Conservation (phyloP, 2,797 vertebrate genomes). For the Vipera latastei region DNA sequence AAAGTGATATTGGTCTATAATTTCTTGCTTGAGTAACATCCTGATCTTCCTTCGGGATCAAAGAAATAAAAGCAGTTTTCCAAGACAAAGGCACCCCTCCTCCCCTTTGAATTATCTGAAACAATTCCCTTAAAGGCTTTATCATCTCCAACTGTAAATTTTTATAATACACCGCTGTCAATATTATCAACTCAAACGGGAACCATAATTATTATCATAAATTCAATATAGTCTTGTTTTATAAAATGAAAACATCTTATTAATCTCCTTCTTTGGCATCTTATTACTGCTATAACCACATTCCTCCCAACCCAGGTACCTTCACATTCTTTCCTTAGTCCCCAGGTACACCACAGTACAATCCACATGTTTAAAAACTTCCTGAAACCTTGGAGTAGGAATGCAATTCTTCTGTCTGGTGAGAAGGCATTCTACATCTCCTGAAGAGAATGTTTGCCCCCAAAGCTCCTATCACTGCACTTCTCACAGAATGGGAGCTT, state of each 20-base stretch:
- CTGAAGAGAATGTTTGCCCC: not conserved
- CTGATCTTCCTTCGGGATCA: too few relatives aligned
- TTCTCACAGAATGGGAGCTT: not conserved
- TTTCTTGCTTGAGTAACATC: too few relatives aligned
- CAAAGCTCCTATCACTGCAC: not conserved
- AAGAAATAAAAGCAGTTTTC: too few relatives aligned
- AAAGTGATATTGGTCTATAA: too few relatives aligned
- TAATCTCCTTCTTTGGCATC: not conserved
- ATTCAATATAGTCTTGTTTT: not conserved
- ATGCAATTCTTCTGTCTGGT: not conserved
- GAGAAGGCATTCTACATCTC: not conserved
- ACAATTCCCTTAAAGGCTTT: too few relatives aligned
- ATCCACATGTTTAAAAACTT: not conserved
- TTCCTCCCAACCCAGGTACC: not conserved
- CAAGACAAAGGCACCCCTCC: too few relatives aligned
- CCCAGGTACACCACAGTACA: not conserved
- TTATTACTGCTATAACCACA: not conserved
- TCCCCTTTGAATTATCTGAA: too few relatives aligned
- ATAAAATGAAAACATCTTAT: not conserved
- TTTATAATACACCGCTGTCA: too few relatives aligned
- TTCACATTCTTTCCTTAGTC: not conserved
- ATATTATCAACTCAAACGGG: too few relatives aligned
- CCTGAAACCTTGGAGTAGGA: not conserved
- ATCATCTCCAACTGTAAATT: too few relatives aligned
- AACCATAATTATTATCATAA: not conserved